Percentiles rank a stretch among this genome's conserved stretches.
phyloP scores from a whole-genome alignment of 2,888 invertebrate genomes.

The Thecophora atra region DNA sequence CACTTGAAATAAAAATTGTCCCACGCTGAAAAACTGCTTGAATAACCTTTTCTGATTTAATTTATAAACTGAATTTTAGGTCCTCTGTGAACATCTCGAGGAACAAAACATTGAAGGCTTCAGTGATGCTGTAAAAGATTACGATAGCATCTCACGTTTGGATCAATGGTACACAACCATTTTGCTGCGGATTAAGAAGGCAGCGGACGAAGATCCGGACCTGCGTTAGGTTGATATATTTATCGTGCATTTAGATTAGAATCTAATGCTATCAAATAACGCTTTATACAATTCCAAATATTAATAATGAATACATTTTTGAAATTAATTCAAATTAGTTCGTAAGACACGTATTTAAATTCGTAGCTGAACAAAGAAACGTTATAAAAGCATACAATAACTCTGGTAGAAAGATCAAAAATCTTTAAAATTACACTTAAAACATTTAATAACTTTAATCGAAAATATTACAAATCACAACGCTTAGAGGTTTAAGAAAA shows the following conservation, averaged over 20 bases:
- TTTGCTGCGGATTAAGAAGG: constrained; percentile 93
- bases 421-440: not conserved
- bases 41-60: not conserved
- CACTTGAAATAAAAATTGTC: too few relatives aligned
- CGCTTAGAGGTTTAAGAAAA: constrained; percentile 17
- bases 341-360: constrained; percentile 19
- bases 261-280: not conserved
- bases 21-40: too few relatives aligned
- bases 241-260: constrained; percentile 5
- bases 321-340: constrained; percentile 23
- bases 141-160: constrained; percentile 94
- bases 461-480: constrained; percentile 19
- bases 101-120: constrained; percentile 95
- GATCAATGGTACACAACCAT: constrained; percentile 98
- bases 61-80: constrained; percentile 68
- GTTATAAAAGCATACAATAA: constrained; percentile 43
- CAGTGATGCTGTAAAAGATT: constrained; percentile 94
- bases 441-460: not conserved
- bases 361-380: constrained; percentile 15
- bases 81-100: constrained; percentile 88
- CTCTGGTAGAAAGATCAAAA: constrained; percentile 33
- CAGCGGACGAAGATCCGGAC: constrained; percentile 85
- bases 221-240: constrained; percentile 69
- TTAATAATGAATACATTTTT: constrained; percentile 18
- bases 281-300: constrained; percentile 11